Evolutionary conservation across 2,888 invertebrate genomes (phyloP).

Genomic region (Chrysina gloriosa): DNA sequence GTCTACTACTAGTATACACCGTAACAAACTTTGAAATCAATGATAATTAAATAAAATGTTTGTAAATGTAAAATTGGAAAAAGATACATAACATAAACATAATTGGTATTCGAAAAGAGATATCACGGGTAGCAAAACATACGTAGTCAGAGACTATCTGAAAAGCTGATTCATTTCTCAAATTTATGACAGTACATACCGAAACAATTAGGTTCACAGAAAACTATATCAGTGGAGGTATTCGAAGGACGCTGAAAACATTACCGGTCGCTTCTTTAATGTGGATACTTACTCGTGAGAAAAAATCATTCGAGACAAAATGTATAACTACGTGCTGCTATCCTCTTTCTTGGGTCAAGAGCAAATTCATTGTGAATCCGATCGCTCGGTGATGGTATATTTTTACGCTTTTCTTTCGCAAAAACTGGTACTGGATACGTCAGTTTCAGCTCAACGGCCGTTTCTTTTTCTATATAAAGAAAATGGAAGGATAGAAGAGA

Average conservation of each 20-base stretch:
- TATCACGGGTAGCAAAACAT: background rate
- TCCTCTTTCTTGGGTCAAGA: conserved; percentile 20
- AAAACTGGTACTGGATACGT: conserved; percentile 25
- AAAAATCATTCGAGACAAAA: conserved; percentile 19
- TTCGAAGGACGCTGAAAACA: background rate
- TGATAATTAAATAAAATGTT: too few relatives aligned
- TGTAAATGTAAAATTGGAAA: too few relatives aligned
- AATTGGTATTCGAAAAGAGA: too few relatives aligned
- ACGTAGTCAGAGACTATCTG: too few relatives aligned
- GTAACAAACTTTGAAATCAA: too few relatives aligned
- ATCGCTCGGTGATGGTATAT: conserved; percentile 2
- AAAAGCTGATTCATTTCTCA: too few relatives aligned
- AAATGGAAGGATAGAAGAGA: background rate
- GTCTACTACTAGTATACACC: too few relatives aligned
- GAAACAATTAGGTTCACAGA: background rate
- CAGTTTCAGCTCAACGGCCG: background rate
- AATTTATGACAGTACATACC: too few relatives aligned
- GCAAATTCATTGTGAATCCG: conserved; percentile 5
- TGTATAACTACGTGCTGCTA: background rate
- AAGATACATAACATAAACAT: too few relatives aligned
- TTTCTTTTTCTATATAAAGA: background rate
- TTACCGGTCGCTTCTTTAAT: background rate
- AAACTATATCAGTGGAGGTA: background rate
- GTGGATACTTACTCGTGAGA: background rate
- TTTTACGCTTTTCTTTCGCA: conserved; percentile 10